phyloP scores from a whole-genome alignment of 2,797 vertebrate genomes.

The Paratrypauchen microcephalus region DNA sequence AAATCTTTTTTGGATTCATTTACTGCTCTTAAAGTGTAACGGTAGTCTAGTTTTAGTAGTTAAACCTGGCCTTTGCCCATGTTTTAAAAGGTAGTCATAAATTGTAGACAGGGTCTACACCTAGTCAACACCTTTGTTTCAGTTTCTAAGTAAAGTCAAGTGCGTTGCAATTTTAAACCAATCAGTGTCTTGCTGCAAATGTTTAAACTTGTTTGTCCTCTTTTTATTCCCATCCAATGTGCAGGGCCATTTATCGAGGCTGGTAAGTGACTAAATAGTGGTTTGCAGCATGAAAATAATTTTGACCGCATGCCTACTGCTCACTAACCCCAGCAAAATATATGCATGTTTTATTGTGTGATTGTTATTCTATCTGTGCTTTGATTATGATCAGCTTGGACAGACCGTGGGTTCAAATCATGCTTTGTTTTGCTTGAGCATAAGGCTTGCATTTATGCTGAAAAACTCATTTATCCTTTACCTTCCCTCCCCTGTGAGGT shows the following conservation, averaged over 20 bases:
- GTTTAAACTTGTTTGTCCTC: slow-evolving; percentile 55
- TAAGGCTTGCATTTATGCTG: slow-evolving; percentile 26
- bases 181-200: slow-evolving; percentile 3
- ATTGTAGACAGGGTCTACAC: slow-evolving; percentile 2
- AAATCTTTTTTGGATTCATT: neutral
- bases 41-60: slow-evolving; percentile 23
- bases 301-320: slow-evolving; percentile 65
- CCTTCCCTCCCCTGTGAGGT: slow-evolving; percentile 4
- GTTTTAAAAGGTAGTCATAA: slow-evolving; percentile 32
- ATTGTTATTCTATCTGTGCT: slow-evolving; percentile 18
- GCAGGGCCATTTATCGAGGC: slow-evolving; percentile 79
- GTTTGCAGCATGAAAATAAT: slow-evolving; percentile 69
- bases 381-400: slow-evolving; percentile 16
- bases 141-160: slow-evolving; percentile 7
- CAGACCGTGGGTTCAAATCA: slow-evolving; percentile 16
- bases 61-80: slow-evolving; percentile 15
- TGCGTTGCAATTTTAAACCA: slow-evolving; percentile 2
- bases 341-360: slow-evolving; percentile 39
- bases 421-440: slow-evolving; percentile 46
- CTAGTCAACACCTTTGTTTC: neutral
- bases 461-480: neutral
- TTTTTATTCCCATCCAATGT: slow-evolving; percentile 53
- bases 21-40: neutral
- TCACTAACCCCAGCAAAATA: slow-evolving; percentile 68
- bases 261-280: slow-evolving; percentile 77